Evolutionary conservation across 2,888 invertebrate species (phyloP), one percentile per base, ranked within the genome.

Genomic region (Girardia tigrina): DNA sequence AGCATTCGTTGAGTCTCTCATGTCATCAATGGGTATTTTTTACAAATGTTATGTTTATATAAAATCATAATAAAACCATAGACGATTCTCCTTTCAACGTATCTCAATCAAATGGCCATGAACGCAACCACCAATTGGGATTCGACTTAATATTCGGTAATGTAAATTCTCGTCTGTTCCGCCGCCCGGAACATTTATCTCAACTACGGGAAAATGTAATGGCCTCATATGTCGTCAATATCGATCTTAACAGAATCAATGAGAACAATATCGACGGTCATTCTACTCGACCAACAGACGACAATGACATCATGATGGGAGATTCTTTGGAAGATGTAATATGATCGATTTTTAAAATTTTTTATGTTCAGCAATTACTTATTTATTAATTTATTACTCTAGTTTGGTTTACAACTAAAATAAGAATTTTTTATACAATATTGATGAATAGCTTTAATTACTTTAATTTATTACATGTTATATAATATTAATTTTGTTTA

Each of bases 241-340:
- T 56, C 20, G 23, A 16, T 56, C n/a, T 56, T 4, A 23, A 56
- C n/a, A 56, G 23, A 16, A 23, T 23, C 4, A 4, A 4, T 56
- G 56, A n/a, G 23, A 56, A 56, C 56, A 56, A 56, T 16, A 36
- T 16, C 16, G n/a, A 20, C n/a, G 56, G 8, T n/a, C 20, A 56
- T 56, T 20, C n/a, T 56, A 56, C 8, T n/a, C n/a, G n/a, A n/a
- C n/a, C n/a, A n/a, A n/a, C n/a, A n/a, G n/a, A n/a, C n/a, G n/a
- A n/a, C n/a, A 23, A 56, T 56, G 8, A 56, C 6, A 56, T 16
- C n/a, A 56, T 56, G 56, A 56, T 23, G 56, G 23, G 6, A 20
- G 56, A 56, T 56, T 56, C 56, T n/a, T n/a, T 56, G 23, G 56
- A 56, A 56, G 56, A 56, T 16, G 56, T 56, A n/a, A 56, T n/a